A percentile compares a stretch with the other conserved stretches of the same genome.
These are phyloP conservation scores for Coregonus clupeaformis DNA, from an alignment of 2,113 vertebrate species.

Conservation along the genomic window DNA sequence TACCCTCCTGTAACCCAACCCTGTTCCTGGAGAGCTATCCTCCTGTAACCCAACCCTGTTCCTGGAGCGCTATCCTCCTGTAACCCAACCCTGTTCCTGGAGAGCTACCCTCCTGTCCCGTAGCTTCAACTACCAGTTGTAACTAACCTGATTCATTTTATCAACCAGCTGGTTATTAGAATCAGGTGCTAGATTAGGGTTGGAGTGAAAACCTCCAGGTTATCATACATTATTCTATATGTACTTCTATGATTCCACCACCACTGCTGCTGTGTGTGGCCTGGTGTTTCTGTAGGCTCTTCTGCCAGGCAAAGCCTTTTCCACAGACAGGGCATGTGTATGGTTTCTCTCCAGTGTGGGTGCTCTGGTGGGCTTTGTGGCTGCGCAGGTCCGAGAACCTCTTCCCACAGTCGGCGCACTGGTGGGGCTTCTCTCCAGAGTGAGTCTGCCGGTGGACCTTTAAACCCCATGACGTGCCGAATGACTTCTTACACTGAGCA, in stretches of 20 bases:
- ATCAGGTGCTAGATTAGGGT: no score
- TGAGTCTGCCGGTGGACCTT: not conserved
- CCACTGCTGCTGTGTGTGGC: not conserved
- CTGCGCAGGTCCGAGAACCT: slow-evolving; percentile 7
- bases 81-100: no score
- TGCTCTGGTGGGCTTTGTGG: not conserved
- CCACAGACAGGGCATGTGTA: slow-evolving; percentile 16
- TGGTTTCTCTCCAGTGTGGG: slow-evolving; percentile 12
- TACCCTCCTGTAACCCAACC: no score
- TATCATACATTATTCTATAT: not conserved
- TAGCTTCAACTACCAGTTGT: no score
- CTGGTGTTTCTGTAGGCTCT: not conserved
- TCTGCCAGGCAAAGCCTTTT: not conserved
- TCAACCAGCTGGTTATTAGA: no score
- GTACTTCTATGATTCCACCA: not conserved
- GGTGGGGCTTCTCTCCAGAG: slow-evolving; percentile 7
- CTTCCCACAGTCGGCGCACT: not conserved
- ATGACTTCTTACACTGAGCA: not conserved
- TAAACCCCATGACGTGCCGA: not conserved
- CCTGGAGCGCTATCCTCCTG: no score
- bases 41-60: no score
- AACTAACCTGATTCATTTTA: no score
- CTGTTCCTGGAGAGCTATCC: no score
- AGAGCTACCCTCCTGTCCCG: no score
- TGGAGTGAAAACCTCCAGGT: no score